These are phyloP conservation scores for Eulimnadia texana DNA, from an alignment of 1,140 invertebrate genomes.

Conservation along the genomic window DNA sequence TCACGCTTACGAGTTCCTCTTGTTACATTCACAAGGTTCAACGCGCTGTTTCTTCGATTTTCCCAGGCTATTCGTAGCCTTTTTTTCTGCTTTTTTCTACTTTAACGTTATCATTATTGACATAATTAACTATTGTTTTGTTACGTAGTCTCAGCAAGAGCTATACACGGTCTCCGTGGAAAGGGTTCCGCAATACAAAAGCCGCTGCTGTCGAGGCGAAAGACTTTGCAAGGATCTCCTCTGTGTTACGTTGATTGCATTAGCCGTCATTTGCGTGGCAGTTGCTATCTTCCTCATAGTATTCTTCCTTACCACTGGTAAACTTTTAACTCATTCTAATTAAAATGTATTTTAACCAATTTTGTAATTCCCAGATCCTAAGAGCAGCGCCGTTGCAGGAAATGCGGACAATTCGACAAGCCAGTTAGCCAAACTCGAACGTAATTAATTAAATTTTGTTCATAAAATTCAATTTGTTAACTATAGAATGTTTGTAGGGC, in stretches of 20 bases:
- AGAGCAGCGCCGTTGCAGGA: neutral
- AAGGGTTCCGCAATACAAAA: conserved; percentile 1
- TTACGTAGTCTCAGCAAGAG: neutral
- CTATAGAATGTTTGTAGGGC: neutral
- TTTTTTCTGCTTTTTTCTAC: too few species aligned
- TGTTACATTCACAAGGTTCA: too few species aligned
- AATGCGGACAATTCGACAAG: neutral
- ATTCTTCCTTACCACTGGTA: conserved; percentile 4
- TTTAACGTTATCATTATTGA: too few species aligned
- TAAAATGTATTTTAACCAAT: neutral
- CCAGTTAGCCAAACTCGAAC: neutral
- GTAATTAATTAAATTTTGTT: neutral
- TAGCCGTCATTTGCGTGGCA: conserved; percentile 5
- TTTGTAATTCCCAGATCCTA: neutral
- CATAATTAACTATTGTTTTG: too few species aligned
- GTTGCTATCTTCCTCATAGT: conserved; percentile 10
- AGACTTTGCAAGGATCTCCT: conserved; percentile 5
- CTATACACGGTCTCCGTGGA: conserved; percentile 8
- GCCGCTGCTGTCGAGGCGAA: neutral
- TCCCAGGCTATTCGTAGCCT: too few species aligned
- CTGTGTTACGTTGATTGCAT: neutral
- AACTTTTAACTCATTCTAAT: too few species aligned
- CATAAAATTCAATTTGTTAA: neutral
- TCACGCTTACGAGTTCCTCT: too few species aligned
- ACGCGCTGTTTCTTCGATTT: too few species aligned